These are phyloP conservation scores for Podotricha telesiphe DNA, from an alignment of 2,888 invertebrate genomes.

Conservation along the genomic window DNA sequence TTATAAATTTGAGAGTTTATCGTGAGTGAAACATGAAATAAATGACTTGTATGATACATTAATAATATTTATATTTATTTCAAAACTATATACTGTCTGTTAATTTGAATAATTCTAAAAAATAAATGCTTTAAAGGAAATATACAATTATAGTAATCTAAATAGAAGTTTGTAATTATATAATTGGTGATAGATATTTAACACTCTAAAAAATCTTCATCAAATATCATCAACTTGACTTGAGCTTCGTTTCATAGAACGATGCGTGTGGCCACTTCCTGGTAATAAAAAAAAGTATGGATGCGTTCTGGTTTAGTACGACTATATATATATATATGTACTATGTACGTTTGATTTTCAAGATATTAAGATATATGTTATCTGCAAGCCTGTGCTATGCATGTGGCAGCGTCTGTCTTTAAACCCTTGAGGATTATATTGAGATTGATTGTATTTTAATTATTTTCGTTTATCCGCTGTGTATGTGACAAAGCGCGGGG, in stretches of 20 bases:
- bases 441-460: too few species aligned
- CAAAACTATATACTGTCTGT: neutral
- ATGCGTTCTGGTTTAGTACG: neutral
- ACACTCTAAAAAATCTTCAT: too few species aligned
- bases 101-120: neutral
- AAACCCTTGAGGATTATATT: too few species aligned
- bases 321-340: neutral
- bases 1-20: too few species aligned
- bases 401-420: too few species aligned
- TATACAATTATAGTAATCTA: neutral
- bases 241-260: constrained; percentile 30
- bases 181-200: too few species aligned
- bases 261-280: constrained; percentile 34
- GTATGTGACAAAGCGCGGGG: neutral
- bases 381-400: too few species aligned
- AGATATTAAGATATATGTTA: too few species aligned
- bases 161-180: too few species aligned
- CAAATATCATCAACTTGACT: too few species aligned
- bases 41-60: neutral
- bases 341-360: neutral
- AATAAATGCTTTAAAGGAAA: neutral
- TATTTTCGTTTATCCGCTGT: neutral
- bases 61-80: neutral
- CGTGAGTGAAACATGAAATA: neutral
- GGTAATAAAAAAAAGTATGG: constrained; percentile 24